A percentile compares a stretch with the other conserved stretches of the same genome.
Evolutionary conservation across 2,797 vertebrate genomes (phyloP).

Genomic region (Rachycentron canadum): DNA sequence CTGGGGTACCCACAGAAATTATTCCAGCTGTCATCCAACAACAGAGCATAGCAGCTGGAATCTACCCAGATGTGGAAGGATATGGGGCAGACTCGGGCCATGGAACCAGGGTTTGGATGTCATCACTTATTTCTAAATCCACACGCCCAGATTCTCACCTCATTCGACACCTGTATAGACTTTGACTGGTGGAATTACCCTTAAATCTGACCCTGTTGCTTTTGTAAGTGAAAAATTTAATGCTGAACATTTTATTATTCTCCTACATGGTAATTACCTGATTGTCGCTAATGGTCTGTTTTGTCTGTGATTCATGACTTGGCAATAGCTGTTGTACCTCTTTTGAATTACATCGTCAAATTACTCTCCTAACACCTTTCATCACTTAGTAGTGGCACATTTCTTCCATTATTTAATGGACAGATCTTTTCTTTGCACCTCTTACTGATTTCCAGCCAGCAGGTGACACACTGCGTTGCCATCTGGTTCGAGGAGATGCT

Average conservation of each 20-base stretch:
- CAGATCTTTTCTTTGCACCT: background rate
- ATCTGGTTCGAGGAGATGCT: background rate
- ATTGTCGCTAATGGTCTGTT: constrained; percentile 47
- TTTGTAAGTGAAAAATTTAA: constrained; percentile 11
- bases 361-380: constrained; percentile 26
- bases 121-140: too few species aligned
- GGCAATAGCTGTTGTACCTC: constrained; percentile 16
- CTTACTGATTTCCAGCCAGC: constrained; percentile 1
- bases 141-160: too few species aligned
- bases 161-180: background rate
- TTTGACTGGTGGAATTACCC: too few species aligned
- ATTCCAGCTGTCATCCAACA: too few species aligned
- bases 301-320: constrained; percentile 53
- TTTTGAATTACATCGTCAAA: constrained; percentile 45
- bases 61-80: too few species aligned
- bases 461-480: constrained; percentile 4
- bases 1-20: too few species aligned
- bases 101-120: too few species aligned
- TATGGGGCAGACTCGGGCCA: too few species aligned
- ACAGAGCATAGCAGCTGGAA: too few species aligned
- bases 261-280: constrained; percentile 17
- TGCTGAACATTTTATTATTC: constrained; percentile 17
- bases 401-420: constrained; percentile 21
- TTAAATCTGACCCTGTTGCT: background rate
- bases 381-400: constrained; percentile 22